Evolutionary conservation across 2,113 vertebrate species (phyloP).

Genomic region (Indri indri): DNA sequence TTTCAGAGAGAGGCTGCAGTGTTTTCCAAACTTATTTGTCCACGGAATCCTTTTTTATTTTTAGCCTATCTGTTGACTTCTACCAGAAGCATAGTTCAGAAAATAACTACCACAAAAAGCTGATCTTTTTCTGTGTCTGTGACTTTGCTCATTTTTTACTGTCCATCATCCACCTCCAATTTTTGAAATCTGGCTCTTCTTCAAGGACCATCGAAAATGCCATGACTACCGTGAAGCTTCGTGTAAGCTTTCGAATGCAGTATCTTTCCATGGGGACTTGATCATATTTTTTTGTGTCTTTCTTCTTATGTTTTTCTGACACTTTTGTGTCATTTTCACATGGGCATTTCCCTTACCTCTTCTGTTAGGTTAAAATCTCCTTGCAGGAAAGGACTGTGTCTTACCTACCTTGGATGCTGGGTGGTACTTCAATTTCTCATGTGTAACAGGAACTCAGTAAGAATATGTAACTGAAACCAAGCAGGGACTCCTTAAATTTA

Average conservation of each 20-base stretch:
- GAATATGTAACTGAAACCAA: not conserved
- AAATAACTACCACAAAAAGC: not conserved
- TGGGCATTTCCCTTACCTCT: not conserved
- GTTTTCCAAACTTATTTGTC: not conserved
- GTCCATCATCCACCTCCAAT: not conserved
- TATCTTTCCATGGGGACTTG: not conserved
- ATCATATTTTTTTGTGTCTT: not conserved
- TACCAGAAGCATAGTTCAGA: not conserved
- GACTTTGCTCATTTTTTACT: not conserved
- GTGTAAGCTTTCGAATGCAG: not conserved
- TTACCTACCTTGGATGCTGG: not conserved
- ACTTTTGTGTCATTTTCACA: not conserved
- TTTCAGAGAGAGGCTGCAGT: not conserved
- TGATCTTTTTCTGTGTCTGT: not conserved
- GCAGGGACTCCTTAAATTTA: not conserved
- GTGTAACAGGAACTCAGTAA: not conserved
- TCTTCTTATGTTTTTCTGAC: not conserved
- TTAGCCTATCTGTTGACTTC: not conserved
- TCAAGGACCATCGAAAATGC: not conserved
- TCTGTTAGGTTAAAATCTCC: not conserved
- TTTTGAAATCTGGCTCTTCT: not conserved
- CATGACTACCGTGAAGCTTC: not conserved
- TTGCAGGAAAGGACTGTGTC: not conserved
- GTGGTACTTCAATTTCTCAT: not conserved
- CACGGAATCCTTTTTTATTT: not conserved